Evolutionary conservation across 2,888 invertebrate species (phyloP).

Genomic region (Cacoxenus indagator): DNA sequence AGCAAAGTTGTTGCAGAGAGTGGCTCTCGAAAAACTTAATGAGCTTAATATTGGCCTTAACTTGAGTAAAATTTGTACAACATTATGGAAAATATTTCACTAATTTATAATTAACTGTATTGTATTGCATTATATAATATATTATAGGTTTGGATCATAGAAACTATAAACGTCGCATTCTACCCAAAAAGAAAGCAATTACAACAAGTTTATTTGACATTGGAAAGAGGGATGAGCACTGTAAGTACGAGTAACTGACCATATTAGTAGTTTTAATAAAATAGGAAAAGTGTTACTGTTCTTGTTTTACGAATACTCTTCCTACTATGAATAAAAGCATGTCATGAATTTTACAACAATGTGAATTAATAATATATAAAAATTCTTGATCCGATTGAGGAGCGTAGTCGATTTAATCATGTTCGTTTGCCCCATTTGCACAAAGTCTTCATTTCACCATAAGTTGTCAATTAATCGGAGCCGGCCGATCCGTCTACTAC

Average conservation of each 20-base stretch:
- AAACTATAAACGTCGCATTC: conserved; percentile 82
- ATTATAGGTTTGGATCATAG: conserved; percentile 48
- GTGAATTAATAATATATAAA: too few relatives aligned
- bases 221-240: conserved; percentile 78
- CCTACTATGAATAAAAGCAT: too few relatives aligned
- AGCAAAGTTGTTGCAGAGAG: conserved; percentile 83
- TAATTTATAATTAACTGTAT: too few relatives aligned
- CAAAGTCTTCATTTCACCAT: too few relatives aligned
- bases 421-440: too few relatives aligned
- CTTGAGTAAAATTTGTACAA: conserved; percentile 68
- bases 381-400: too few relatives aligned
- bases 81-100: not conserved
- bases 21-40: conserved; percentile 88
- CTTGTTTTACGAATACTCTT: too few relatives aligned
- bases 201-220: conserved; percentile 90
- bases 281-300: too few relatives aligned
- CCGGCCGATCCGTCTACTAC: not conserved
- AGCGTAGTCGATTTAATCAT: too few relatives aligned
- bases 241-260: conserved; percentile 43
- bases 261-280: too few relatives aligned
- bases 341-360: too few relatives aligned
- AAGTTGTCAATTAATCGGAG: too few relatives aligned
- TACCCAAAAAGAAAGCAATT: conserved; percentile 88
- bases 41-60: conserved; percentile 87
- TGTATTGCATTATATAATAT: not conserved